Percentiles rank a stretch among this genome's conserved stretches.
These are phyloP conservation scores for Chlamydotis undulata DNA, from an alignment of 2,113 vertebrate species.

Conservation along the genomic window DNA sequence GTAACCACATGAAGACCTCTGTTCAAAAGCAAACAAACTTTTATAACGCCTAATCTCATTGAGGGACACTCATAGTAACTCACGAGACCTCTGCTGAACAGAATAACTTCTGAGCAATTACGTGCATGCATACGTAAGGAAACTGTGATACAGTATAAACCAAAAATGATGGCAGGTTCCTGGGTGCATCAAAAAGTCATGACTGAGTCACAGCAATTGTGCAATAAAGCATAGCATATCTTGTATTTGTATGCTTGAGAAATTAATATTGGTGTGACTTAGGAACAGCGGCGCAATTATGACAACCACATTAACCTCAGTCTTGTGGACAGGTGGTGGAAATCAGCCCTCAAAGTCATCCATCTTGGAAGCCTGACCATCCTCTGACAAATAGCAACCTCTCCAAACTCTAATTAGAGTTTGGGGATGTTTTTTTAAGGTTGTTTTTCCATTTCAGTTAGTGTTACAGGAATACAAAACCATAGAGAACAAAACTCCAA, in stretches of 20 bases:
- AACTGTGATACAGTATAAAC: background rate
- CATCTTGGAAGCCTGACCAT: background rate
- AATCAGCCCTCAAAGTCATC: background rate
- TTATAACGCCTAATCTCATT: background rate
- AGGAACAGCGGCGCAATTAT: background rate
- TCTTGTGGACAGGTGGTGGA: background rate
- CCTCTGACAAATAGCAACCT: background rate
- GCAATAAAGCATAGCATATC: constrained; percentile 3
- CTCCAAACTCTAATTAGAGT: background rate
- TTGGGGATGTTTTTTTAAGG: background rate
- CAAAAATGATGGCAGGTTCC: background rate
- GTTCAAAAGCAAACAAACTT: background rate
- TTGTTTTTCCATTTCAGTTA: background rate
- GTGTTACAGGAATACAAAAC: background rate
- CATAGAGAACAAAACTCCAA: background rate
- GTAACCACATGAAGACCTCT: background rate
- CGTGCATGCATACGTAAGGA: background rate
- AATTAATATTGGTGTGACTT: background rate
- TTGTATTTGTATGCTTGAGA: background rate
- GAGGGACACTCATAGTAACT: background rate
- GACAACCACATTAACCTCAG: background rate
- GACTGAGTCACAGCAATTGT: constrained; percentile 31
- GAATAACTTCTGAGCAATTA: background rate
- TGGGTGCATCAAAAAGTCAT: constrained; percentile 32
- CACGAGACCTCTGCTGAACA: background rate